Percentiles rank a stretch among this genome's conserved stretches.
Conservation (phyloP, 2,797 vertebrate species). For the Scolopax rusticola region DNA sequence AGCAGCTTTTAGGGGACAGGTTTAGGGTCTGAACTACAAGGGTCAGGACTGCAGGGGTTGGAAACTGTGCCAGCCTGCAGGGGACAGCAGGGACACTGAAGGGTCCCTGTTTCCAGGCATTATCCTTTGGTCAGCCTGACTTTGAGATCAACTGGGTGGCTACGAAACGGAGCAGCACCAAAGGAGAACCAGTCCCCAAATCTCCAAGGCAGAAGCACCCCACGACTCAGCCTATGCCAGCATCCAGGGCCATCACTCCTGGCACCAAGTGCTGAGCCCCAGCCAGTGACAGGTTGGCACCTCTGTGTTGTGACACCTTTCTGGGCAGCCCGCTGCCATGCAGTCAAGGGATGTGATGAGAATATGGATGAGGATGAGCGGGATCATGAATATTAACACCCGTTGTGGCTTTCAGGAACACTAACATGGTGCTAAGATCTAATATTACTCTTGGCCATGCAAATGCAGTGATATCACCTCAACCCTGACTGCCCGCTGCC, state of each 20-base stretch:
- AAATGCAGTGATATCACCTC: neutral
- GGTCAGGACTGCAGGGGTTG: neutral
- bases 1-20: neutral
- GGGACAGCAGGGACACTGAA: neutral
- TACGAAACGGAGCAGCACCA: neutral
- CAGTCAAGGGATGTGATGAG: conserved; percentile 41
- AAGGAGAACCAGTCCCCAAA: neutral
- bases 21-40: neutral
- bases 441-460: conserved; percentile 64
- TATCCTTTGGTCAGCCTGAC: neutral
- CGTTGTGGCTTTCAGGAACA: conserved; percentile 72
- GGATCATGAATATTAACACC: conserved; percentile 74
- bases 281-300: neutral
- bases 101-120: neutral
- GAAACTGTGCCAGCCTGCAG: neutral
- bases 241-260: neutral
- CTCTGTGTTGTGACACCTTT: neutral
- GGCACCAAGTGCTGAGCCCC: neutral
- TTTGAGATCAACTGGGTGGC: neutral
- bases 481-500: neutral
- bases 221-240: neutral
- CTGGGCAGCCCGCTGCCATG: neutral
- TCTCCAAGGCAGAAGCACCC: neutral
- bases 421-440: conserved; percentile 52
- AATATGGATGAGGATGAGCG: conserved; percentile 66